A percentile compares a stretch with the other conserved stretches of the same genome.
Evolutionary conservation across 2,888 invertebrate species (phyloP).

Genomic region (Limnephilus auricula): DNA sequence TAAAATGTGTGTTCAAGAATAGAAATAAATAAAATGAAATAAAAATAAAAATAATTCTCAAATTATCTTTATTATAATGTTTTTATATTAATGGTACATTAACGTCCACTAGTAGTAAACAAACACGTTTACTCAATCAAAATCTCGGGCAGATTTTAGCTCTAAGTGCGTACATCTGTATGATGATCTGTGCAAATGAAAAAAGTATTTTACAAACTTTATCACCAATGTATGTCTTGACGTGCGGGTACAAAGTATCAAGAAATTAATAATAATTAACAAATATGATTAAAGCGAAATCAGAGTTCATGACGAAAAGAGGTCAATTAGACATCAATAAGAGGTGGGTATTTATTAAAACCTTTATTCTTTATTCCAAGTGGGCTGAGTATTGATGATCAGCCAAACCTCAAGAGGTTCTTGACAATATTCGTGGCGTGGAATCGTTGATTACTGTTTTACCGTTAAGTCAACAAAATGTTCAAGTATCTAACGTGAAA

Average conservation of each 20-base stretch:
- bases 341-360: not conserved
- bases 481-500: not conserved
- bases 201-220: not conserved
- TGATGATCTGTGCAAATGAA: not conserved
- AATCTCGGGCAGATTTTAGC: not conserved
- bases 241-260: not conserved
- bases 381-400: not conserved
- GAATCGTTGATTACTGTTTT: conserved; percentile 12
- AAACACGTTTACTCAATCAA: not conserved
- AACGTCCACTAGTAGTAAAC: not conserved
- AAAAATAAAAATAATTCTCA: too few relatives aligned
- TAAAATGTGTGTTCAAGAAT: too few relatives aligned
- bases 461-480: conserved; percentile 2
- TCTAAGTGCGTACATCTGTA: not conserved
- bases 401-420: not conserved
- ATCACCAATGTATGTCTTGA: not conserved
- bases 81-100: not conserved
- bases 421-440: not conserved
- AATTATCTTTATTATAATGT: not conserved
- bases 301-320: not conserved
- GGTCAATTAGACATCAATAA: not conserved
- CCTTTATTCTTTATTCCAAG: not conserved
- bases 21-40: too few relatives aligned
- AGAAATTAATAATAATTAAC: not conserved
- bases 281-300: not conserved